Conservation (phyloP, 2,797 vertebrate genomes). For the Propithecus perrieri region DNA sequence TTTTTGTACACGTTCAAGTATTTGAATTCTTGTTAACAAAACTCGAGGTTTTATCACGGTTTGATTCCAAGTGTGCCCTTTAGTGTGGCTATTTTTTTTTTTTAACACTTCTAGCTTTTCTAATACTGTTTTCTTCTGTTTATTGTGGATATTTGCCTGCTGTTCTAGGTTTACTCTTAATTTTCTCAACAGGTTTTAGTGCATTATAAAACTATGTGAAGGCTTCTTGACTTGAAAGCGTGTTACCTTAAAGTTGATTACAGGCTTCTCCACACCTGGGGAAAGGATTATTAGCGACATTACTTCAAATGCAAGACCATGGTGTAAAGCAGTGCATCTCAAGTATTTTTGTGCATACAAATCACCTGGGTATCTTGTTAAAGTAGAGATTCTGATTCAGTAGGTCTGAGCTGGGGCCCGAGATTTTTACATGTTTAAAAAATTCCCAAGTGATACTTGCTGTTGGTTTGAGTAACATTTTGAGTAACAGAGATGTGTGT, state of each 20-base stretch:
- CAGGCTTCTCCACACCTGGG: constrained; percentile 41
- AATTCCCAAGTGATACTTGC: constrained; percentile 19
- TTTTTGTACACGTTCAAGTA: constrained; percentile 10
- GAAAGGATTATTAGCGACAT: constrained; percentile 3
- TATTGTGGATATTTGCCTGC: background rate
- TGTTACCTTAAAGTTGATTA: constrained; percentile 49
- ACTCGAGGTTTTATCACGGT: background rate
- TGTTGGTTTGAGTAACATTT: constrained; percentile 8
- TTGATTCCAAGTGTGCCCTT: constrained; percentile 20
- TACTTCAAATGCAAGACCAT: constrained; percentile 55
- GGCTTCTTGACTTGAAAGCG: constrained; percentile 45
- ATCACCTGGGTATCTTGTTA: constrained; percentile 53
- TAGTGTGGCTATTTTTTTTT: background rate
- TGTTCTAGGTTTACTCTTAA: constrained; percentile 51
- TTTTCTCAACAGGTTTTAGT: constrained; percentile 58
- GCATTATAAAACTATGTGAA: constrained; percentile 51
- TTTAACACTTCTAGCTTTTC: background rate
- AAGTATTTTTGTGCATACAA: constrained; percentile 52
- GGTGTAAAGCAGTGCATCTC: constrained; percentile 30
- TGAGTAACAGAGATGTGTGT: constrained; percentile 49
- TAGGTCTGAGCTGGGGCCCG: background rate
- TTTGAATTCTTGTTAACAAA: constrained; percentile 46
- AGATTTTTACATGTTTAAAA: constrained; percentile 43
- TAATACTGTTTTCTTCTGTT: constrained; percentile 9
- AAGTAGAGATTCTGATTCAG: constrained; percentile 46